These are phyloP conservation scores for Carettochelys insculpta DNA, from an alignment of 2,113 vertebrate species.

Conservation along the genomic window DNA sequence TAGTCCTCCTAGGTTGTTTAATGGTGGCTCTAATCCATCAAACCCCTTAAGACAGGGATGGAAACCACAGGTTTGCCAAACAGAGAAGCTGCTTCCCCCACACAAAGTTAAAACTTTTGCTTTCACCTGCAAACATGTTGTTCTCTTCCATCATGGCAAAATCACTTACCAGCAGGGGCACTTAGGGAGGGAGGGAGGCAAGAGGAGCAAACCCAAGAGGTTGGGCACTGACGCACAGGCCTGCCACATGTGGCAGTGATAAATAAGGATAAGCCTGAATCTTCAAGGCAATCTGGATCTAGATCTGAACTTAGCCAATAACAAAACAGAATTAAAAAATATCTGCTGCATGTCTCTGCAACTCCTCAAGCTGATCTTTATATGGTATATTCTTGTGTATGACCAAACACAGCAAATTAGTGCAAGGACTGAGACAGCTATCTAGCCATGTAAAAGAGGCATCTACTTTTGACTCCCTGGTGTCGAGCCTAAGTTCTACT, in stretches of 20 bases:
- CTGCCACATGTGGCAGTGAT: background rate
- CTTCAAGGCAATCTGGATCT: background rate
- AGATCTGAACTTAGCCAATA: background rate
- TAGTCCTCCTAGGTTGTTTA: background rate
- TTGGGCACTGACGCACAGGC: background rate
- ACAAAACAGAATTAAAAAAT: background rate
- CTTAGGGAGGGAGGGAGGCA: background rate
- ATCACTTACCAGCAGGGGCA: background rate
- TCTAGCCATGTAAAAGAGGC: background rate
- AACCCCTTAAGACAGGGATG: background rate
- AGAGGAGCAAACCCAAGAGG: background rate
- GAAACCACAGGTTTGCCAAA: background rate
- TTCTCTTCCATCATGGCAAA: background rate
- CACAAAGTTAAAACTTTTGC: background rate
- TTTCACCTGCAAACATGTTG: background rate
- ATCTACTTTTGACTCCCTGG: background rate
- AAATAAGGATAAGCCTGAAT: background rate
- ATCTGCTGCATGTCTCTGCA: background rate
- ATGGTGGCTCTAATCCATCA: background rate
- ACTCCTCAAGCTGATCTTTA: accelerated
- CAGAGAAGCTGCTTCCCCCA: background rate
- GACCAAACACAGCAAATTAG: background rate
- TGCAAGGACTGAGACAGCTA: background rate
- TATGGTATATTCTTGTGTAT: background rate
- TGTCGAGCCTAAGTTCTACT: background rate